Conservation (phyloP, 2,888 invertebrate species). For the Watsonalla binaria region DNA sequence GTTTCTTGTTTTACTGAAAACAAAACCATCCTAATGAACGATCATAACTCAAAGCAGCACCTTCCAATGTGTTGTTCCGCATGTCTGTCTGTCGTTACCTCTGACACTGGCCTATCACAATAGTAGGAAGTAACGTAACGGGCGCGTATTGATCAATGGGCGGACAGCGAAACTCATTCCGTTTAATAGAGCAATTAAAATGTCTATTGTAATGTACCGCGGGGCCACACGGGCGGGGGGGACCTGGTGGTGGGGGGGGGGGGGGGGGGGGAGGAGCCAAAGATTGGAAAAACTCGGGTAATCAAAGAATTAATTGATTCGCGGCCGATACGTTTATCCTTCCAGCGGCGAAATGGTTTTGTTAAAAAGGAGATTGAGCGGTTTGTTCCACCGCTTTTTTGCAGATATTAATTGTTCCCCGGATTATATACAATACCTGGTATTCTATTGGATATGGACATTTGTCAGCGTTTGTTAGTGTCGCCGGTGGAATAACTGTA, state of each 20-base stretch:
- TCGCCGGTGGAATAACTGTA: background rate
- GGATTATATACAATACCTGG: background rate
- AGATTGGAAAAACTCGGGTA: slow-evolving; percentile 36
- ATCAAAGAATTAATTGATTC: slow-evolving; percentile 48
- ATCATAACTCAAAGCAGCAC: too few species aligned
- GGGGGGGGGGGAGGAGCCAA: slow-evolving; percentile 1
- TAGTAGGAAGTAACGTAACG: slow-evolving; percentile 9
- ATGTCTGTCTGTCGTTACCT: too few species aligned
- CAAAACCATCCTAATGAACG: too few species aligned
- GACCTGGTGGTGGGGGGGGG: slow-evolving; percentile 1
- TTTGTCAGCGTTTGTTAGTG: background rate
- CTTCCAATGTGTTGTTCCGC: too few species aligned
- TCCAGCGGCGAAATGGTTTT: slow-evolving; percentile 4
- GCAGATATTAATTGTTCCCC: background rate
- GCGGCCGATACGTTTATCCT: slow-evolving; percentile 14
- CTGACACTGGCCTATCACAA: too few species aligned
- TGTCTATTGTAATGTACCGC: slow-evolving; percentile 34
- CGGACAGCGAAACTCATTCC: slow-evolving; percentile 9
- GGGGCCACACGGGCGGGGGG: slow-evolving; percentile 4
- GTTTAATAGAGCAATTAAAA: slow-evolving; percentile 34
- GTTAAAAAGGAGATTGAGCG: slow-evolving; percentile 2
- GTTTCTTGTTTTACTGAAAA: too few species aligned
- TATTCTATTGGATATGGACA: background rate
- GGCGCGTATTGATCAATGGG: slow-evolving; percentile 2
- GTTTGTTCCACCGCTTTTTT: background rate